These are phyloP conservation scores for Temnothorax longispinosus DNA, from an alignment of 1,140 invertebrate genomes.

Conservation along the genomic window DNA sequence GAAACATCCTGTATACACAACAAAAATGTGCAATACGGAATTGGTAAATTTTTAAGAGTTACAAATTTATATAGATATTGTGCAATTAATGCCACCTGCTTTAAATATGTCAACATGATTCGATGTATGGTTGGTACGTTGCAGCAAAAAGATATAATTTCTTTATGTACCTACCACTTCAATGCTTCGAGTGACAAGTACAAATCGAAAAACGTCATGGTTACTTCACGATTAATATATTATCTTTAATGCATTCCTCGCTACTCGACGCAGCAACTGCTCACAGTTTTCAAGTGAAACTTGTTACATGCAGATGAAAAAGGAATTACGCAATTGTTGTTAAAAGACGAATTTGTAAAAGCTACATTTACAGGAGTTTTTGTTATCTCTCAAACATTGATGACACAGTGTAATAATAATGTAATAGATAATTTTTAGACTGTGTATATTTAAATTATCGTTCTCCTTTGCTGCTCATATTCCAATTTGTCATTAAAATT, in stretches of 20 bases:
- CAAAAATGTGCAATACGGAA: not conserved
- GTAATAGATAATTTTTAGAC: too few species aligned
- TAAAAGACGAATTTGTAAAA: not conserved
- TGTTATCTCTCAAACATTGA: too few species aligned
- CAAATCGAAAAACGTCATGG: conserved; percentile 55
- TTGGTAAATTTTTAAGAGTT: not conserved
- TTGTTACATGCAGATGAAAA: not conserved
- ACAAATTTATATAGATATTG: not conserved
- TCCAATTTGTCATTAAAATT: too few species aligned
- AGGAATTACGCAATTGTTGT: not conserved
- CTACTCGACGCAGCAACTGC: not conserved
- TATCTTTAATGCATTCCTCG: not conserved
- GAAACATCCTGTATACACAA: not conserved
- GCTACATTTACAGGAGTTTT: not conserved
- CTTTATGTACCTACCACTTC: conserved; percentile 36
- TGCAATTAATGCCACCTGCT: not conserved
- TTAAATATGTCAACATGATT: not conserved
- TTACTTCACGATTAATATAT: conserved; percentile 57
- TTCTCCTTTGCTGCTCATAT: too few species aligned
- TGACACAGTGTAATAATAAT: not conserved
- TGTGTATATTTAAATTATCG: too few species aligned
- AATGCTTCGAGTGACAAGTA: conserved; percentile 20
- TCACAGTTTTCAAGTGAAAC: conserved; percentile 22
- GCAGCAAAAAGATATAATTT: conserved; percentile 24
- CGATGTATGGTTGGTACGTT: not conserved